Conservation (phyloP, 2,888 invertebrate species). For the Pomacea canaliculata region DNA sequence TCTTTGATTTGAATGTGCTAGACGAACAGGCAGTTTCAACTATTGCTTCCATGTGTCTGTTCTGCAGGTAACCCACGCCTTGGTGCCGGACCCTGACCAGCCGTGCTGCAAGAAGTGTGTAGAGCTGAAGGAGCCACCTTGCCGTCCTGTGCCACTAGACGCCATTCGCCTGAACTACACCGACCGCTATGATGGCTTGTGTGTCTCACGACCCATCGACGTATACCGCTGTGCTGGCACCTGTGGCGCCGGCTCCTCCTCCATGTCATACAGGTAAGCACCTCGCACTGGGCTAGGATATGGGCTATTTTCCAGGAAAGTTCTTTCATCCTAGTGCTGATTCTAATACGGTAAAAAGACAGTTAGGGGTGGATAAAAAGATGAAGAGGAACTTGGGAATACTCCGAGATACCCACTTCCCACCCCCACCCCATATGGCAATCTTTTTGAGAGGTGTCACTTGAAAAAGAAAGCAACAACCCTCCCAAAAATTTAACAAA, state of each 20-base stretch:
- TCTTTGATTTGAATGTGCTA: no score
- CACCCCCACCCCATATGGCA: no score
- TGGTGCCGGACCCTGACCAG: conserved; percentile 10
- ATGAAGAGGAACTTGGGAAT: no score
- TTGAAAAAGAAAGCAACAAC: no score
- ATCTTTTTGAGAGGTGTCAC: no score
- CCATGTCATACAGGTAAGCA: conserved; percentile 9
- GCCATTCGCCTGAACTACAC: conserved; percentile 16
- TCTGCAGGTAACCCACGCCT: neutral
- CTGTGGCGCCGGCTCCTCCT: conserved; percentile 2
- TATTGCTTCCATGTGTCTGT: neutral
- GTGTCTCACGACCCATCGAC: conserved; percentile 5
- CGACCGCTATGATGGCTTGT: conserved; percentile 5
- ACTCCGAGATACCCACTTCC: no score
- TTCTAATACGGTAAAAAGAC: no score
- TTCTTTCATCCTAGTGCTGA: no score
- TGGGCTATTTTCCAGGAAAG: no score
- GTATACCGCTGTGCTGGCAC: conserved; percentile 8
- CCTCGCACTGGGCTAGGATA: neutral
- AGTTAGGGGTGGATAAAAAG: no score
- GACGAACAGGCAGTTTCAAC: no score
- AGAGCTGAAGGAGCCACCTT: conserved; percentile 1
- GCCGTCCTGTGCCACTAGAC: conserved; percentile 3
- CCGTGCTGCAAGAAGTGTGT: conserved; percentile 25
- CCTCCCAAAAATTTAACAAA: no score